Evolutionary conservation across 2,113 vertebrate genomes (phyloP), one percentile per base, ranked within the genome.

Genomic region (Heloderma charlesbogerti): DNA sequence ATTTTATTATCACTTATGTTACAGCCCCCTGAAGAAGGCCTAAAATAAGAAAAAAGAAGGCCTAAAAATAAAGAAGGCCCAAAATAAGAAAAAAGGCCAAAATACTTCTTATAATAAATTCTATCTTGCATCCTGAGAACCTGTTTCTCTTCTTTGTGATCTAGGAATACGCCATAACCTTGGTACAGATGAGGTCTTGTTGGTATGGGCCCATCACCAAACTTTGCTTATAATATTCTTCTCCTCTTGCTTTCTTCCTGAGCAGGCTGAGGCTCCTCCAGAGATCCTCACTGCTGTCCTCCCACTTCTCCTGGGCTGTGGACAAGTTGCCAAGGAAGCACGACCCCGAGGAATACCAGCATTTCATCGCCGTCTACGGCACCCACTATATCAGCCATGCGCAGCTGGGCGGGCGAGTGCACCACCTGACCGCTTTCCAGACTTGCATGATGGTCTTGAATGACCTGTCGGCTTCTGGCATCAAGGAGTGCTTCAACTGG

Each of bases 361-460:
- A 66, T 13, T 51, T 96, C 6, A 88, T 96, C 43, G 25, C 60
- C 9, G 90, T 43, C 16, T 96, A 92, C 0, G 95, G 95, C 54
- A 96, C 94, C 8, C 95, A 96, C 69, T 96, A 89, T 57, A 91
- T 95, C 71, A 93, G 37, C 57, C 89, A 96, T 94, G 98, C 98
- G 88, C 96, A 95, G n/a, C 84, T 98, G 34, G 98, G 98, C 8
- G 98, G 98, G 48, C 96, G 91, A 8, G 84, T 97, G 4, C 34
- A 93, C 4, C 96, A 98, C 2, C 96, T 98, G 86, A 97, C 97
- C 93, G 98, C 98, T 84, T 95, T 98, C 90, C 94, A 72, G 83
- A 96, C 97, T 80, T 98, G 98, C 72, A 90, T 97, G 93, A 95
- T 96, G 43, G 93, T 95, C 69, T 95, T 98, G 81, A 83, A 96